phyloP scores from a whole-genome alignment of 53 echinoderm and acorn worm species.

The Paracentrotus lividus region DNA sequence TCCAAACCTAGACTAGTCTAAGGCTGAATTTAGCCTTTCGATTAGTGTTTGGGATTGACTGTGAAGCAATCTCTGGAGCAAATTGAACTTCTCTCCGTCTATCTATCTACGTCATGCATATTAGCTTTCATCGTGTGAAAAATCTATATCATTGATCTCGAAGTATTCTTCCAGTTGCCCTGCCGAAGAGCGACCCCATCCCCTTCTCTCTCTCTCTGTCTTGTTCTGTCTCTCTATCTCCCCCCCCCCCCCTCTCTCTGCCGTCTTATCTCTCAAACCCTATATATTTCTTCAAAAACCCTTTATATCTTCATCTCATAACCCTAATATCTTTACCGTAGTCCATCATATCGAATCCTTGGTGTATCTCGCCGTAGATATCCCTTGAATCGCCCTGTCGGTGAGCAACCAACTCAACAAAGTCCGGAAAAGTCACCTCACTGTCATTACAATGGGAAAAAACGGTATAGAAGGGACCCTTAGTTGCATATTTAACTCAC shows the following conservation, averaged over 20 bases:
- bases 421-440: conserved; percentile 71
- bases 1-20: too few relatives aligned
- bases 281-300: not conserved
- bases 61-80: too few relatives aligned
- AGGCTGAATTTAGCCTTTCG: too few relatives aligned
- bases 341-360: conserved; percentile 75
- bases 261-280: not conserved
- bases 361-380: conserved; percentile 75
- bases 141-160: too few relatives aligned
- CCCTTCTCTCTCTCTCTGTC: not conserved
- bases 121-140: too few relatives aligned
- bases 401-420: conserved; percentile 72
- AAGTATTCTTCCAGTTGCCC: too few relatives aligned
- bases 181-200: too few relatives aligned
- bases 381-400: conserved; percentile 74
- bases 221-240: not conserved
- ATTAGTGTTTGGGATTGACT: too few relatives aligned
- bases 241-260: not conserved
- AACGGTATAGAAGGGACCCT: too few relatives aligned
- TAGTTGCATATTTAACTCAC: too few relatives aligned
- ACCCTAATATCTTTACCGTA: conserved; percentile 48
- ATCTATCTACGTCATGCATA: too few relatives aligned
- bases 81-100: too few relatives aligned
- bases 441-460: conserved; percentile 3
- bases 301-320: not conserved